Evolutionary conservation across 2,113 vertebrate species (phyloP), one percentile per base, ranked within the genome.

Genomic region (Garra rufa): DNA sequence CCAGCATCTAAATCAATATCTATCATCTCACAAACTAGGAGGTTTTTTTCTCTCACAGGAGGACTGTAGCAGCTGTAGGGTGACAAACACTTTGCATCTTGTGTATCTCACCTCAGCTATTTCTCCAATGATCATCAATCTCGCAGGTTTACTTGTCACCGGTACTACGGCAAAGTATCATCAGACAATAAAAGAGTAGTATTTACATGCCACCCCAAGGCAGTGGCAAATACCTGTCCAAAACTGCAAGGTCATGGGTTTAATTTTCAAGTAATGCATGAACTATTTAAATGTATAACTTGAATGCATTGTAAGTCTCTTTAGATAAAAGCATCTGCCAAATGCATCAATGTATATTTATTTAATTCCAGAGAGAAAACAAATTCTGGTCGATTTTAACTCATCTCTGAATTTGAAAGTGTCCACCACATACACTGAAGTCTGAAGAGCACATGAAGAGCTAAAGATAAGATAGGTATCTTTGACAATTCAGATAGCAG

Each of bases 21-120:
- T 15, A 73, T 73, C 69, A 73, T 73, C 41, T 46, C 38, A 15
- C 21, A 73, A 73, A 73, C 41, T 8, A 43, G 69, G 38, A 73
- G 70, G 2, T 0, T 73, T 73, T 46, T 26, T 41, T 73, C 41
- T 26, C 70, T 73, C 41, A 9, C 41, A 14, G 41, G n/a, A n/a
- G 34, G 41, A 44, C 67, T 43, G 34, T 5, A 70, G 67, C 67
- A 70, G 67, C 38, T 70, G 67, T n/a, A 71, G 10, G 11, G 10
- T 5, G 65, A 69, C 65, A 69, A 11, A 69, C 17, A 41, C 65
- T 69, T 38, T 69, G 17, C 65, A 69, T 41, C 34, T 69, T 5
- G 1, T 11, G 9, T 11, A 5, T 41, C 65, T 41, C 65, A 41
- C 10, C 65, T 41, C 61, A 65, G 61, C 61, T 63, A 30, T 63